These are phyloP conservation scores for Platygyra sinensis DNA, from an alignment of 64 coral and sea anemone species.

Conservation along the genomic window DNA sequence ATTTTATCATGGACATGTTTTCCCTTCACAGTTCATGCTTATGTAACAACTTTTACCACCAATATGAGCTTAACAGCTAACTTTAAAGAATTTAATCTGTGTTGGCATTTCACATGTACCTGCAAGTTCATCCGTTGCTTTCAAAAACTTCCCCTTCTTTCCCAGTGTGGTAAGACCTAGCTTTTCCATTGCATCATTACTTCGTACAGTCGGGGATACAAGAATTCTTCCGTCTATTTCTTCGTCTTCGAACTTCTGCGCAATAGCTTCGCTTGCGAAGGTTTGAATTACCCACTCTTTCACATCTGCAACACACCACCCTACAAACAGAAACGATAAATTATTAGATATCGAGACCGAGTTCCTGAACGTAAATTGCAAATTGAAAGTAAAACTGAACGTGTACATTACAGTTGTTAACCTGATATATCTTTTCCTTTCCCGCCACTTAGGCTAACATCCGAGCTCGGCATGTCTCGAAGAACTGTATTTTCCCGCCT, in stretches of 20 bases:
- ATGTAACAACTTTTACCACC: no score
- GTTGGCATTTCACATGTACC: background rate
- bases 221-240: conserved; percentile 32
- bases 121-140: background rate
- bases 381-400: background rate
- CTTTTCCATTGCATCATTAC: background rate
- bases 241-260: conserved; percentile 13
- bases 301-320: conserved; percentile 20
- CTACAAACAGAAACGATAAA: background rate
- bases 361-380: no score
- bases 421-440: background rate
- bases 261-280: conserved; percentile 20
- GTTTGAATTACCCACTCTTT: conserved; percentile 5
- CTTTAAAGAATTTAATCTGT: no score
- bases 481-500: background rate
- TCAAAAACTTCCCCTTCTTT: conserved; percentile 14
- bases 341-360: background rate
- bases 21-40: no score
- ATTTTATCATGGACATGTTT: no score
- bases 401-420: background rate
- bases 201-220: background rate
- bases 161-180: conserved; percentile 26
- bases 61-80: no score
- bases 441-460: background rate
- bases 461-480: no score